Evolutionary conservation across 2,888 invertebrate species (phyloP), one percentile per base, ranked within the genome.

Genomic region (Alcis repandata): DNA sequence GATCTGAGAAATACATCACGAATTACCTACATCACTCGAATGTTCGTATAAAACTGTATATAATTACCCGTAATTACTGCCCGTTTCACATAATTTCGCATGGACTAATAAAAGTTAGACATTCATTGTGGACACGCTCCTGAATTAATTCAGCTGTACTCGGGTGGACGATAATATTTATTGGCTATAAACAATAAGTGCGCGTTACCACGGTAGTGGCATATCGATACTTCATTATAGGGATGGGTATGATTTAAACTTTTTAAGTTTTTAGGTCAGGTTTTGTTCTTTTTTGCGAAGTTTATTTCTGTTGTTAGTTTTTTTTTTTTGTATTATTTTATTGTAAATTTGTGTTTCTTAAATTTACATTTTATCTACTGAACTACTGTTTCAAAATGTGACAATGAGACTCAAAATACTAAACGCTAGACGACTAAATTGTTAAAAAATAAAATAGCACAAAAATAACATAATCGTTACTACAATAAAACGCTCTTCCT

Each of bases 121-220:
- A 75, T 77, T 74, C 73, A 80, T 79, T 74, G 70, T 63, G 63
- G 69, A 76, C 83, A 81, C 83, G 78, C 81, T 76, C 65, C 73
- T 64, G 72, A 78, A 80, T 83, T 82, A 84, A 84, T 84, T 83
- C 68, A 56, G 68, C 68, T 71, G 64, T 54, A 73, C 40, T 43
- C 20, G 36, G 45, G 69, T 77, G 75, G 75, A 77, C 67, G 70
- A 74, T 74, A 73, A 82, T 83, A 80, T 84, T 84, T 84, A 84
- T 84, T 81, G 76, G 78, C 75, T 69, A 80, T 83, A 82, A 82
- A 84, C 76, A 74, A 74, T 82, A 76, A 79, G 74, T 72, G 73
- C 73, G 68, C 73, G 63, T 80, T 76, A 79, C 73, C 74, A 70
- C 71, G 63, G 69, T 57, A 58, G 63, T 74, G 67, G 67, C 53